Evolutionary conservation across 1,140 invertebrate genomes (phyloP), one percentile per base, ranked within the genome.

Genomic region (Drosophila virilis): DNA sequence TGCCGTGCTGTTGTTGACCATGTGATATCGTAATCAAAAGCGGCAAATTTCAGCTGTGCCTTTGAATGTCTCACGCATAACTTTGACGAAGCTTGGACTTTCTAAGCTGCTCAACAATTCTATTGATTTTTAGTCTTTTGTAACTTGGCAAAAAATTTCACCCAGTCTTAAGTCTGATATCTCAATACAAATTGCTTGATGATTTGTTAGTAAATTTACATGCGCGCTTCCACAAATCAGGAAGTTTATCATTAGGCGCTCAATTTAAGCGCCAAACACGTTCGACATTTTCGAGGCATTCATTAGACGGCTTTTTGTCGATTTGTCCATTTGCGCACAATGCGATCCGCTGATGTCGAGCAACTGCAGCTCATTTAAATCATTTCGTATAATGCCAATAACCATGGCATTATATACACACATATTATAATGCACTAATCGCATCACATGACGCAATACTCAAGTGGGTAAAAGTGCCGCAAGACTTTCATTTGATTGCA

Each of bases 231-330:
- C 38, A 73, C 72, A 88, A 88, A 86, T 88, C 72, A 88, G 83
- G 83, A 89, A 88, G 80, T 85, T 80, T 77, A 79, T 77, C 84
- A 88, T 89, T 86, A 86, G 72, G 42, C 45, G 67, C 66, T 77
- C 73, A 84, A 83, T 84, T 77, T 80, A 73, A 59, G 74, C 40
- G 70, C 10, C 45, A 38, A 43, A 55, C 48, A 54, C 43, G 59
- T 62, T 69, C 48, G 42, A 62, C 35, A 55, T 55, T 68, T 62
- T 57, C 66, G 73, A 54, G 60, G 43, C 81, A 80, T 85, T 85
- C 70, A 86, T 78, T 75, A 68, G 67, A 64, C 10, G 59, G 9
- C 58, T 55, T 65, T 54, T 46, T 59, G 69, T 65, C 64, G 59
- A 65, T 78, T 82, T 82, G 69, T 65, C 64, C 68, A 65, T 78